Conservation (phyloP, 2,113 vertebrate species). For the Pseudorhombus dupliciocellatus region DNA sequence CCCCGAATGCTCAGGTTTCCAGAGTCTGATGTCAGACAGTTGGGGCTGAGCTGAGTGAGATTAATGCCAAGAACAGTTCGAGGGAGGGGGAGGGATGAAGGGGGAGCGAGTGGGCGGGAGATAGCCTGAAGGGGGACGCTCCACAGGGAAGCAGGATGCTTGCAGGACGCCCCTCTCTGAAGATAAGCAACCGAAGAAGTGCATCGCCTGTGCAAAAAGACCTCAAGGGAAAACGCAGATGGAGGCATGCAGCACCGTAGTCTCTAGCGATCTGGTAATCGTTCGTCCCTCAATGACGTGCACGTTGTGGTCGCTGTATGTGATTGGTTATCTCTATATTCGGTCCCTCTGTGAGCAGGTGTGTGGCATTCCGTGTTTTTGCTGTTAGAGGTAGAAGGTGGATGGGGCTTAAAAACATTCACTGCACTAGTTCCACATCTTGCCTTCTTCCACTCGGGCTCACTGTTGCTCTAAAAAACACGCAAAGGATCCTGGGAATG, state of each 20-base stretch:
- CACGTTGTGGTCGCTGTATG: slow-evolving; percentile 27
- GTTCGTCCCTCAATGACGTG: slow-evolving; percentile 63
- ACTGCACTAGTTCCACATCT: slow-evolving; percentile 50
- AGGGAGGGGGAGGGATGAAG: slow-evolving; percentile 36
- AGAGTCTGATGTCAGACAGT: slow-evolving; percentile 50
- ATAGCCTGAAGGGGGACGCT: slow-evolving; percentile 66
- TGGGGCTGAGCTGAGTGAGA: slow-evolving; percentile 59
- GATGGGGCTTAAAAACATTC: slow-evolving; percentile 21
- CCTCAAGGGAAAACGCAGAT: slow-evolving; percentile 68
- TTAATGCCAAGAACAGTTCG: slow-evolving; percentile 60
- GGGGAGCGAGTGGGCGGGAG: slow-evolving; percentile 52
- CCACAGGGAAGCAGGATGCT: slow-evolving; percentile 60
- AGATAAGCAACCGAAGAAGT: slow-evolving; percentile 48
- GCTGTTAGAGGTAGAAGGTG: slow-evolving; percentile 1
- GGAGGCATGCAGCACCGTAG: slow-evolving; percentile 45
- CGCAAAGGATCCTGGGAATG: slow-evolving; percentile 60
- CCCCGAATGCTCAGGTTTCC: slow-evolving; percentile 42
- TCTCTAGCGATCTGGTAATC: slow-evolving; percentile 48
- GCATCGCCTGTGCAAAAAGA: slow-evolving; percentile 40
- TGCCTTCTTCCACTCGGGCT: slow-evolving; percentile 27
- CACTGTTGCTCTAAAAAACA: slow-evolving; percentile 45
- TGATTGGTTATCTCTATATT: slow-evolving; percentile 47
- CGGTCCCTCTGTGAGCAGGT: slow-evolving; percentile 7
- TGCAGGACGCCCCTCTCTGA: slow-evolving; percentile 58
- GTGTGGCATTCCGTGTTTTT: slow-evolving; percentile 13